Conservation (phyloP, 2,113 vertebrate species). For the Takifugu bimaculatus region DNA sequence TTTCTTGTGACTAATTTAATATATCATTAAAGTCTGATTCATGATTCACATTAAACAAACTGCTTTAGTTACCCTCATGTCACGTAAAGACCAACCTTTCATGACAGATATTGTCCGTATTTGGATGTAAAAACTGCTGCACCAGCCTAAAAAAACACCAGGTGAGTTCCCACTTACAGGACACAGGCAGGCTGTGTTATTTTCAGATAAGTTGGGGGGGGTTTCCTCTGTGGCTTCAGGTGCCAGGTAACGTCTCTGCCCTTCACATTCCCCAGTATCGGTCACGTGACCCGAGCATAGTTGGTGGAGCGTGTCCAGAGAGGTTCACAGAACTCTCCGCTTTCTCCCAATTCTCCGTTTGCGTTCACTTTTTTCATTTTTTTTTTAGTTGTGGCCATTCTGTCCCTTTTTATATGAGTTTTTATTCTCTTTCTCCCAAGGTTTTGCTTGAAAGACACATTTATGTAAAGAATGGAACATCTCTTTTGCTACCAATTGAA, state of each 20-base stretch:
- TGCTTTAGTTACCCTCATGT: too few relatives aligned
- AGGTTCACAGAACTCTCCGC: slow-evolving; percentile 13
- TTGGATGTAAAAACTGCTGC: not conserved
- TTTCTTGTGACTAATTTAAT: too few relatives aligned
- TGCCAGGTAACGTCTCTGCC: slow-evolving; percentile 54
- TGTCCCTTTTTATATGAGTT: not conserved
- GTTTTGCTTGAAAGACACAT: not conserved
- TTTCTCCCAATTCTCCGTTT: not conserved
- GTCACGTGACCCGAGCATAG: slow-evolving; percentile 64
- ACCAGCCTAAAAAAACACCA: not conserved
- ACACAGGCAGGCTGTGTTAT: slow-evolving; percentile 42
- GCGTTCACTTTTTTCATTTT: slow-evolving; percentile 1
- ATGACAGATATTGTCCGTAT: too few relatives aligned
- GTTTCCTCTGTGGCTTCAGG: slow-evolving; percentile 47
- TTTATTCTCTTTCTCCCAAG: not conserved
- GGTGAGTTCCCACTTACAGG: slow-evolving; percentile 34
- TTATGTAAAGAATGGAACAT: too few relatives aligned
- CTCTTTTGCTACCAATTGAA: too few relatives aligned
- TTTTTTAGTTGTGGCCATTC: not conserved
- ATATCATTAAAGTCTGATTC: too few relatives aligned
- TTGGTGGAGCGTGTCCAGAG: slow-evolving; percentile 35
- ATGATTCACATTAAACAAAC: too few relatives aligned
- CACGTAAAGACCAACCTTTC: too few relatives aligned
- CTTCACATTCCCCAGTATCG: slow-evolving; percentile 70
- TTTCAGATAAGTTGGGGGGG: not conserved